Evolutionary conservation across 23 tunicate species (phyloP).

Genomic region (Phallusia fumigata): DNA sequence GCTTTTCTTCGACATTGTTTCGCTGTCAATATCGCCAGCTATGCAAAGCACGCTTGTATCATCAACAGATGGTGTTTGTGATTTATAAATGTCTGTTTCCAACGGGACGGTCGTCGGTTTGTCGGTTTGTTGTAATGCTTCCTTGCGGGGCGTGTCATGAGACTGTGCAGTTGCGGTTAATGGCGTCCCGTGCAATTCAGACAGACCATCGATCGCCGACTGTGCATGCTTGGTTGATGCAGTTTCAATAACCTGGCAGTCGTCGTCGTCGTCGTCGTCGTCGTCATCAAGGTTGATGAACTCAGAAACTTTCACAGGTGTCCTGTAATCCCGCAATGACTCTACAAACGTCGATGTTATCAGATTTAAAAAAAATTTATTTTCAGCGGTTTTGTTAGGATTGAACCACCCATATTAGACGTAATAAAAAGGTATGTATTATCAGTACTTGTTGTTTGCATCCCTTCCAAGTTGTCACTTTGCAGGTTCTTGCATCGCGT

Average conservation of each 20-base stretch:
- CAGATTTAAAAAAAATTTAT: too few relatives aligned
- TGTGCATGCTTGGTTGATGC: not conserved
- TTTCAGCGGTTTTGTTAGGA: too few relatives aligned
- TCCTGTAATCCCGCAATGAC: not conserved
- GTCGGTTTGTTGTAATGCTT: too few relatives aligned
- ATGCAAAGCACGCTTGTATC: too few relatives aligned
- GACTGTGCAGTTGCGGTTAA: not conserved
- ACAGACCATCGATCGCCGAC: not conserved
- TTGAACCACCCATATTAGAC: too few relatives aligned
- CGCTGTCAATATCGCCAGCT: too few relatives aligned
- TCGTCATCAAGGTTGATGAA: conserved; percentile 44
- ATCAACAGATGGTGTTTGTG: too few relatives aligned
- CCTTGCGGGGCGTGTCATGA: too few relatives aligned
- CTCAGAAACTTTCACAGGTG: not conserved
- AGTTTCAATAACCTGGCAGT: not conserved
- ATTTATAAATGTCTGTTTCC: too few relatives aligned
- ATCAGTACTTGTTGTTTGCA: conserved; percentile 46
- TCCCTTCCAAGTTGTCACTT: conserved; percentile 23
- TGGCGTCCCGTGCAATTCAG: not conserved
- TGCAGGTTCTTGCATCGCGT: conserved; percentile 17
- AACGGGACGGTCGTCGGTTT: too few relatives aligned
- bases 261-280: conserved; percentile 27
- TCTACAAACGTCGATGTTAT: not conserved
- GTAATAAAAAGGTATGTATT: too few relatives aligned
- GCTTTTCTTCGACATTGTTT: too few relatives aligned